A percentile compares a stretch with the other conserved stretches of the same genome.
phyloP scores from a whole-genome alignment of 2,797 vertebrate species.

The Calcarius lapponicus region DNA sequence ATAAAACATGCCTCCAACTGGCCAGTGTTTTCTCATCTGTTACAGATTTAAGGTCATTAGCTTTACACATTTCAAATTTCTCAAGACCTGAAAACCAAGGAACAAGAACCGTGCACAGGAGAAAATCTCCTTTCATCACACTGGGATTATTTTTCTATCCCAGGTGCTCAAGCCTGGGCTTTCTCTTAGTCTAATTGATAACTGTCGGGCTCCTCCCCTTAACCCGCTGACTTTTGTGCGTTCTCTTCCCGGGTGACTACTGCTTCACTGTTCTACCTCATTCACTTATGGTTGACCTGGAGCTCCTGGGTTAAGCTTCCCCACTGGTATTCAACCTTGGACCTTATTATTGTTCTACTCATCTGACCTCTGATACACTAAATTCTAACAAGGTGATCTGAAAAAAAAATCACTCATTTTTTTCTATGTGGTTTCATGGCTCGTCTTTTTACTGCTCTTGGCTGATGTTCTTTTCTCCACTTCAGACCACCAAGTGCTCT shows the following conservation, averaged over 20 bases:
- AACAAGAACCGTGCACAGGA: background rate
- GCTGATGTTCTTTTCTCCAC: constrained; percentile 74
- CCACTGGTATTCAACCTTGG: constrained; percentile 75
- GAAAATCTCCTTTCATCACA: constrained; percentile 24
- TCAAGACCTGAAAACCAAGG: background rate
- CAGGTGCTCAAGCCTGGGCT: background rate
- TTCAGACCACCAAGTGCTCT: constrained; percentile 82
- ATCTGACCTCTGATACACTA: constrained; percentile 71
- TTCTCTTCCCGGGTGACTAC: constrained; percentile 55
- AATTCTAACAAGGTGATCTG: constrained; percentile 76
- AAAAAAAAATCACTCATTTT: constrained; percentile 70
- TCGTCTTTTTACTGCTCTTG: constrained; percentile 72
- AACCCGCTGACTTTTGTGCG: constrained; percentile 69
- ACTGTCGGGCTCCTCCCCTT: constrained; percentile 56
- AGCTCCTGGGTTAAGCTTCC: constrained; percentile 75
- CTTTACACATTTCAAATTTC: constrained; percentile 9
- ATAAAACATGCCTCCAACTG: background rate
- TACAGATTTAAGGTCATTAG: constrained; percentile 5
- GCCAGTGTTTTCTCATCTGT: constrained; percentile 27
- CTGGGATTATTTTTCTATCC: background rate
- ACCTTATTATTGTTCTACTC: constrained; percentile 71
- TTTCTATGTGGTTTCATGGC: constrained; percentile 64
- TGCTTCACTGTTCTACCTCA: constrained; percentile 67
- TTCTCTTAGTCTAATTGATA: constrained; percentile 69
- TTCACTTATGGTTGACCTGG: constrained; percentile 74